Conservation (phyloP, 2,113 vertebrate genomes). For the Machaerirhynchus nigripectus region DNA sequence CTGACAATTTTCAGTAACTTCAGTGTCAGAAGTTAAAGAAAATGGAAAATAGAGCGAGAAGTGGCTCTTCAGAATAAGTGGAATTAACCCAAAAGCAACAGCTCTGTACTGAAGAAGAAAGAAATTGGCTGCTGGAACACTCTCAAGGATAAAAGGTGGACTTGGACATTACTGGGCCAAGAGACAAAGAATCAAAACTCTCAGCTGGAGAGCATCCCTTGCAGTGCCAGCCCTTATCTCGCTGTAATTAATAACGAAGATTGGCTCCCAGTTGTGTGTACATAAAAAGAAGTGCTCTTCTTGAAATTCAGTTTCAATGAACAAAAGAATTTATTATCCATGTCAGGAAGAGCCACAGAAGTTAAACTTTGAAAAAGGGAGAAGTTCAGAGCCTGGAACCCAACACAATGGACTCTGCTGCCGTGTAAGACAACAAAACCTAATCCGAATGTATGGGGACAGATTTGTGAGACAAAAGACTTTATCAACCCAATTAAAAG, state of each 20-base stretch:
- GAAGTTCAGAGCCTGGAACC: not conserved
- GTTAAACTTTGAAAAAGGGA: not conserved
- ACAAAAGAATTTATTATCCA: not conserved
- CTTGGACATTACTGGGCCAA: not conserved
- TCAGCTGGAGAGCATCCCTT: not conserved
- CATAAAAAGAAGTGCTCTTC: not conserved
- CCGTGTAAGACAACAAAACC: not conserved
- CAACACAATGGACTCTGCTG: not conserved
- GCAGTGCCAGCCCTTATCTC: not conserved
- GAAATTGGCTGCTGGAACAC: not conserved
- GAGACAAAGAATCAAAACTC: not conserved
- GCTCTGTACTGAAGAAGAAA: not conserved
- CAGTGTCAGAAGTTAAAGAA: not conserved
- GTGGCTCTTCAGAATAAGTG: not conserved
- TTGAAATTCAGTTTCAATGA: not conserved
- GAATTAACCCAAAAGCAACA: not conserved
- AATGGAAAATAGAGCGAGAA: not conserved
- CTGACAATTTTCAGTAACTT: not conserved
- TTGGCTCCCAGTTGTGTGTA: not conserved
- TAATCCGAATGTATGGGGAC: not conserved
- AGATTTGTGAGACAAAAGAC: conserved; percentile 1
- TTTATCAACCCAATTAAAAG: conserved; percentile 43
- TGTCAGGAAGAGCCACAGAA: not conserved
- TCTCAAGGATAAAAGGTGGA: not conserved
- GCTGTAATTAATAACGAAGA: not conserved